Evolutionary conservation across 2,888 invertebrate genomes (phyloP).

Genomic region (Cheilosia variabilis): DNA sequence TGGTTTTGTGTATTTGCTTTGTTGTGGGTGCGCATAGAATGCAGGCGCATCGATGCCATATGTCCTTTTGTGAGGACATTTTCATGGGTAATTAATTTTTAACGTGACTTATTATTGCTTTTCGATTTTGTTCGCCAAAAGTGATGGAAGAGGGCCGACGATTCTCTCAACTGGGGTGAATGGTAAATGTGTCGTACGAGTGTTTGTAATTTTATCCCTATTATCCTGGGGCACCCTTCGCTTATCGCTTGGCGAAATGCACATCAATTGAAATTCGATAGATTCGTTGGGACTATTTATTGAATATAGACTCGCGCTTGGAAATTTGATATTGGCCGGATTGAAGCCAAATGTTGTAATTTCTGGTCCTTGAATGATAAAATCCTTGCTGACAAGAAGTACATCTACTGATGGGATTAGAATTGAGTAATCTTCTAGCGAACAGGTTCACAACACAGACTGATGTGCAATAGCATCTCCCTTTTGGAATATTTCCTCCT

Average conservation of each 20-base stretch:
- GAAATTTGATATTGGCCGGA: constrained; percentile 40
- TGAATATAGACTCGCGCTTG: neutral
- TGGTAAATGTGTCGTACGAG: constrained; percentile 24
- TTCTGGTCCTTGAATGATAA: neutral
- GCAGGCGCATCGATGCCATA: constrained; percentile 40
- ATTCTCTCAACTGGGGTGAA: constrained; percentile 25
- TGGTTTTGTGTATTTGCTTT: constrained; percentile 25
- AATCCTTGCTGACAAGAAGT: too few species aligned
- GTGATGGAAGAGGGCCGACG: constrained; percentile 28
- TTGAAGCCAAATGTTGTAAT: constrained; percentile 16
- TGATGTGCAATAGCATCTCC: neutral
- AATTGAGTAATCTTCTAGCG: neutral
- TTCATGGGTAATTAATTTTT: constrained; percentile 83
- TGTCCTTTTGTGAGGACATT: constrained; percentile 74
- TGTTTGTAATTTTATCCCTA: constrained; percentile 52
- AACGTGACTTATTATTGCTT: constrained; percentile 81
- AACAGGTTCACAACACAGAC: constrained; percentile 17
- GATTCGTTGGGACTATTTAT: constrained; percentile 11
- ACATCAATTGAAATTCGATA: constrained; percentile 44
- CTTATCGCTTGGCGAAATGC: constrained; percentile 3
- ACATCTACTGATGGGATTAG: neutral
- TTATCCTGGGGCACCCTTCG: constrained; percentile 30
- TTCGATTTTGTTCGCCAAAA: constrained; percentile 58
- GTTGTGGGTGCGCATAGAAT: constrained; percentile 31
- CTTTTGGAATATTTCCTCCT: neutral